Base-by-base conservation (phyloP, 2,888 invertebrate species). In the Cantharis rufa region DNA sequence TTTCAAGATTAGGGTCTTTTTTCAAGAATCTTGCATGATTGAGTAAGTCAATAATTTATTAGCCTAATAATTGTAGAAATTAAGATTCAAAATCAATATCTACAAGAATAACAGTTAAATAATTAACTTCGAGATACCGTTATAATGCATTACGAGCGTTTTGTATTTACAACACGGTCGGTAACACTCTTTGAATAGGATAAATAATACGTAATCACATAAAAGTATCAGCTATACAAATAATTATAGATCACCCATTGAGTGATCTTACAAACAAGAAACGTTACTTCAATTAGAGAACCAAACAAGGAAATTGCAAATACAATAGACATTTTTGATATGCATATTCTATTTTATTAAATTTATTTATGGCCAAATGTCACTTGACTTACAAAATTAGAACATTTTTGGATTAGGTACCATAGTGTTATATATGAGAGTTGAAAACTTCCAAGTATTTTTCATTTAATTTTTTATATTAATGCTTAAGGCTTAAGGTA, bases 221-320 rank as follows among this genome's bases (percentile, higher is more conserved):
- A 63, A 16, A 63, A 63, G 13, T 21, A 63, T 66, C 24, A 66
- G 24, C 18, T 66, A 66, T 24, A 21, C 24, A 66, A 66, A 66
- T 66, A 21, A 66, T 66, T 15, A 21, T 21, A 13, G 27, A 24
- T 24, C 24, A 24, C 13, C 15, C 24, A 66, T 66, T 21, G 13
- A 21, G 18, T 66, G 21, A 66, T 21, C 21, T 21, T 63, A 10
- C 21, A 15, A 62, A 62, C n/a, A 16, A 71, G 71, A 28, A 71
- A 71, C 71, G 71, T 71, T 71, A 71, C 28, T 32, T 32, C 71
- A 71, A 71, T 18, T 64, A 71, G 32, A 28, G 4, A 32, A 27
- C 13, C 69, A 69, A 48, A 28, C 16, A 69, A 15, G 27, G n/a
- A 24, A 21, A 13, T 7, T 18, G 48, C n/a, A 7, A n/a, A 48